Evolutionary conservation across 1,140 invertebrate genomes (phyloP), one percentile per base, ranked within the genome.

Genomic region (Cryptotermes secundus): DNA sequence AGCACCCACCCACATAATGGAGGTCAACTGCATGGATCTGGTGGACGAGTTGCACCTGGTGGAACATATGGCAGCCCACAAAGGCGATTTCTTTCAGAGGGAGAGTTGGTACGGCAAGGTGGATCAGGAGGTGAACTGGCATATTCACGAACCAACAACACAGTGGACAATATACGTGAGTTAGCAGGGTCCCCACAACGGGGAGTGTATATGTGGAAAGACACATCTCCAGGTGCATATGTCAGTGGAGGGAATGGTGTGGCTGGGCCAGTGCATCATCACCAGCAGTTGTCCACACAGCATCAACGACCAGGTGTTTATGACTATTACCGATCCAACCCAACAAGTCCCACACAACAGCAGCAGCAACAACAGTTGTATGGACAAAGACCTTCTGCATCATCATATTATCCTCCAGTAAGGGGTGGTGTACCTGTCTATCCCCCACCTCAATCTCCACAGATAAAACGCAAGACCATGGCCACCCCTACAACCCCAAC

Each of bases 151-250:
- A 91, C 90, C 7, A 92, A 91, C 85, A 92, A 92, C 85, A 92
- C 91, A 10, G 92, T 92, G 26, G 92, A 92, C 86, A 92, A 92
- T 86, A 93, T 93, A 85, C 91, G 96, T 49, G 96, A 97, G 87
- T 91, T 97, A 84, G 96, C 96, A 0, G 95, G 95, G 38, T 96
- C 95, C 45, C 96, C 96, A 19, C 96, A 96, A 88, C 92, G 95
- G 36, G 95, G 95, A 84, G 94, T 95, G 72, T 96, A 96, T 89
- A 94, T 94, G 89, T 96, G 95, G 95, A 96, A 96, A 87, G 95
- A 96, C 88, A 94, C 93, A 34, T 95, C 95, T 53, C 89, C 90
- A 1, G 88, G 88, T 80, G 86, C 86, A 88, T 91, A 88, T 84
- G 79, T 88, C 88, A 45, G 86, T 86, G 34, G 87, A 87, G 83